Percentiles rank a stretch among this genome's conserved stretches.
These are phyloP conservation scores for Lacerta viridis DNA, from an alignment of 2,797 vertebrate species.

Conservation along the genomic window DNA sequence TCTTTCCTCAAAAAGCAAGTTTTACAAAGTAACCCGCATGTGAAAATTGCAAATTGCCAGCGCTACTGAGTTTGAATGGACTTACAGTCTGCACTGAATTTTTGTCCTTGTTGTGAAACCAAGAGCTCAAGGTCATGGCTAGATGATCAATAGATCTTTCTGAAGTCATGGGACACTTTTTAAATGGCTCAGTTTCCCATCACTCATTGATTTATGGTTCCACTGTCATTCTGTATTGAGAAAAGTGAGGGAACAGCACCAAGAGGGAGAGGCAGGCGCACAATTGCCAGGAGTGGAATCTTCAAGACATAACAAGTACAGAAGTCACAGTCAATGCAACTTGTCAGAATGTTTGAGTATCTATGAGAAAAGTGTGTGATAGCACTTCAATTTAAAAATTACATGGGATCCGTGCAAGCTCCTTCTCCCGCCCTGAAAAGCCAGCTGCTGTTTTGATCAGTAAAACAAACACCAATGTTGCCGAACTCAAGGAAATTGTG, in stretches of 20 bases:
- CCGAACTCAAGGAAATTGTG: background rate
- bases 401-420: background rate
- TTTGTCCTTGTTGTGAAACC: background rate
- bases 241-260: background rate
- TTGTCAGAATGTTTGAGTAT: background rate
- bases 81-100: background rate
- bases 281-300: background rate
- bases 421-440: background rate
- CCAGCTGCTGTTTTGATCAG: no score
- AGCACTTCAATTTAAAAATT: background rate
- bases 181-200: background rate
- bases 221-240: background rate
- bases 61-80: background rate
- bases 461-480: background rate
- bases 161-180: background rate
- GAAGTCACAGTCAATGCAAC: constrained; percentile 2
- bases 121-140: background rate
- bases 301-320: background rate
- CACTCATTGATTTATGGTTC: background rate
- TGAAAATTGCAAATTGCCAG: background rate
- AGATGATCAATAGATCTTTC: constrained; percentile 7
- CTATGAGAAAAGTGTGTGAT: background rate
- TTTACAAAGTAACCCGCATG: background rate
- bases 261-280: background rate
- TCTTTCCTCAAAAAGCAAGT: background rate